These are phyloP conservation scores for Mesorhabditis belari DNA, from an alignment of 2,888 invertebrate species.

Conservation along the genomic window DNA sequence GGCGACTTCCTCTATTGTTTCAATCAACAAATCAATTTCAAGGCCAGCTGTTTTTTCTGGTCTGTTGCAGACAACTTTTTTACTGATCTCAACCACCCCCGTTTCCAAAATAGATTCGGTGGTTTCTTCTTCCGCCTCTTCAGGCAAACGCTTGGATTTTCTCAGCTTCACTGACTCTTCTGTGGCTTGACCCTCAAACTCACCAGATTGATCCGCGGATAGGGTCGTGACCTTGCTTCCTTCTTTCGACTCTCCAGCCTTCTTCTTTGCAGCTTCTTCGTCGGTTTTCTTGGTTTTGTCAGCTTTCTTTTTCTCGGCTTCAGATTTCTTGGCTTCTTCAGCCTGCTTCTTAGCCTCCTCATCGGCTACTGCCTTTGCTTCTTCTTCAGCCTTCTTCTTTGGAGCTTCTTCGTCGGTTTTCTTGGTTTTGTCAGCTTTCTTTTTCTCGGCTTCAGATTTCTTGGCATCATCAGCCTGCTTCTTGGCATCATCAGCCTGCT, in stretches of 20 bases:
- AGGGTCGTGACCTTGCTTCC: no score
- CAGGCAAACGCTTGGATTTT: no score
- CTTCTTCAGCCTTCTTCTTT: no score
- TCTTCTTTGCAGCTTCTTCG: slow-evolving; percentile 1
- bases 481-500: slow-evolving; percentile 2
- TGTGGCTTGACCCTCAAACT: no score
- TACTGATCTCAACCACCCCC: no score
- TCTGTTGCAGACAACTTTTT: no score
- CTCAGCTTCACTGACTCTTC: background rate
- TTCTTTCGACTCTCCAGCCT: slow-evolving; percentile 4
- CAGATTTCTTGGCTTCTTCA: slow-evolving; percentile 2
- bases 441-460: slow-evolving; percentile 4
- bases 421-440: background rate
- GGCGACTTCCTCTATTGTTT: no score
- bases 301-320: slow-evolving; percentile 2
- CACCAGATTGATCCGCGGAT: no score
- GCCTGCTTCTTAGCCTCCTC: no score
- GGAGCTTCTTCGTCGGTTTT: background rate
- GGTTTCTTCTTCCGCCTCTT: slow-evolving; percentile 8
- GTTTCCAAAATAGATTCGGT: background rate
- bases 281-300: background rate
- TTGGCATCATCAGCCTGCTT: slow-evolving; percentile 4
- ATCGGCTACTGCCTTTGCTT: background rate
- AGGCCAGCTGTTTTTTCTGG: no score
- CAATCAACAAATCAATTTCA: no score